These are phyloP conservation scores for Haliaeetus leucogaster DNA, from an alignment of 2,113 vertebrate genomes.

Conservation along the genomic window DNA sequence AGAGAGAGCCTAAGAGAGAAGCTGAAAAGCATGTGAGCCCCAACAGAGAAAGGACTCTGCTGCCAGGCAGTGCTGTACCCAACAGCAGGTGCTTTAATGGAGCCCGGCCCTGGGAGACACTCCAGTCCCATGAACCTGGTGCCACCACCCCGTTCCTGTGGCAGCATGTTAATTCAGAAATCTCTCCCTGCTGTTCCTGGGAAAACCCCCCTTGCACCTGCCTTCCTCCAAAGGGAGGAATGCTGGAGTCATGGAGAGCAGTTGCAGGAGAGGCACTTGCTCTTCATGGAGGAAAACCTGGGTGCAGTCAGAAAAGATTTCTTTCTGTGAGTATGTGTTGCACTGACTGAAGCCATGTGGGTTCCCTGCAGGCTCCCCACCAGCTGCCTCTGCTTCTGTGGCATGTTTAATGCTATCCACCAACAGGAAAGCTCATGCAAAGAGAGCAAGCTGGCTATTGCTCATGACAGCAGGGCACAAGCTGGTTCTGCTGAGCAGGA, in stretches of 20 bases:
- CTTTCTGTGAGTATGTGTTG: accelerated
- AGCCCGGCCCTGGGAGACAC: not conserved
- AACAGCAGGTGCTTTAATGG: not conserved
- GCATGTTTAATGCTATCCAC: accelerated
- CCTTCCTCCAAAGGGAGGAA: not conserved
- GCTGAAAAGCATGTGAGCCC: not conserved
- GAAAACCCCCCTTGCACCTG: not conserved
- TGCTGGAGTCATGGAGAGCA: not conserved
- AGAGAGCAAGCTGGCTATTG: not conserved
- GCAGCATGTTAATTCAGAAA: not conserved
- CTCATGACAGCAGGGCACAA: not conserved
- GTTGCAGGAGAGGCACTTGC: accelerated
- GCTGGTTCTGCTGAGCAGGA: not conserved
- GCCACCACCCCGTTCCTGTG: not conserved
- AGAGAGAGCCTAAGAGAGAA: not conserved
- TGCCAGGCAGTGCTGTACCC: not conserved
- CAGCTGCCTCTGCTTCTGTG: not conserved
- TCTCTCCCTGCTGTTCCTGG: not conserved
- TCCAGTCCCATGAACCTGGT: not conserved
- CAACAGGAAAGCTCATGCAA: not conserved
- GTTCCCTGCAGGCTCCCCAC: not conserved
- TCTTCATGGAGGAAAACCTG: not conserved
- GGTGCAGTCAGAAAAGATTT: not conserved
- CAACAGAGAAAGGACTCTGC: not conserved
- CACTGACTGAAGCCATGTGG: not conserved